Evolutionary conservation across 2,888 invertebrate genomes (phyloP).

Genomic region (Thymelicus sylvestris): DNA sequence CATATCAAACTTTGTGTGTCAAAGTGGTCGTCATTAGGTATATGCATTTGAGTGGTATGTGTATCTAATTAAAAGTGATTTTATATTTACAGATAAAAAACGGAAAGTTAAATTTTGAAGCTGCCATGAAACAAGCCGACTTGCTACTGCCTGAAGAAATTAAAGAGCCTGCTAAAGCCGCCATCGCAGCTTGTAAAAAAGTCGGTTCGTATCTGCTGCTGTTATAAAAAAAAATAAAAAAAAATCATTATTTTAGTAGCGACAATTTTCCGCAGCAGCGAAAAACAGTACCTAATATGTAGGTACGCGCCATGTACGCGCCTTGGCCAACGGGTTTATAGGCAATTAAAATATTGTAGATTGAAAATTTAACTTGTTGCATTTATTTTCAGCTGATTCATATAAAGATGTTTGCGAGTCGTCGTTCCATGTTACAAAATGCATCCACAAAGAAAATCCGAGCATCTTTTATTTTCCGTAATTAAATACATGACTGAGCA

Average conservation of each 20-base stretch:
- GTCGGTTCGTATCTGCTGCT: constrained; percentile 60
- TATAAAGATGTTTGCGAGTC: constrained; percentile 81
- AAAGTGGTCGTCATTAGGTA: no score
- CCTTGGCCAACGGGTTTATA: no score
- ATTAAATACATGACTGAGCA: constrained; percentile 37
- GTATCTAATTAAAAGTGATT: no score
- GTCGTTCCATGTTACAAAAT: constrained; percentile 78
- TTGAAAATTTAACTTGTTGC: neutral
- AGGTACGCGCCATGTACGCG: no score
- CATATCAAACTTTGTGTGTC: no score
- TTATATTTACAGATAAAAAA: constrained; percentile 72
- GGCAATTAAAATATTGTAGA: no score
- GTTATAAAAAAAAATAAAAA: no score
- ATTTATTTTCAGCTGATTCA: constrained; percentile 67
- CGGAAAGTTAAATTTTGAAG: constrained; percentile 76
- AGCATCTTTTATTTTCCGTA: constrained; percentile 75
- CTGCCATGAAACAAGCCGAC: constrained; percentile 78
- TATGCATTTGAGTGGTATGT: no score
- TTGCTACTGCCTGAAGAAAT: constrained; percentile 73
- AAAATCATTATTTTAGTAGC: no score
- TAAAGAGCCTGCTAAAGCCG: constrained; percentile 71
- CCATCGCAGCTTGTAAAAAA: constrained; percentile 78
- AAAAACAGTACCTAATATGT: no score
- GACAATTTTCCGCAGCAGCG: no score
- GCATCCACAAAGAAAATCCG: constrained; percentile 79